Percentiles rank a stretch among this genome's conserved stretches.
Conservation (phyloP, 2,113 vertebrate species). For the Odontophorus gujanensis region DNA sequence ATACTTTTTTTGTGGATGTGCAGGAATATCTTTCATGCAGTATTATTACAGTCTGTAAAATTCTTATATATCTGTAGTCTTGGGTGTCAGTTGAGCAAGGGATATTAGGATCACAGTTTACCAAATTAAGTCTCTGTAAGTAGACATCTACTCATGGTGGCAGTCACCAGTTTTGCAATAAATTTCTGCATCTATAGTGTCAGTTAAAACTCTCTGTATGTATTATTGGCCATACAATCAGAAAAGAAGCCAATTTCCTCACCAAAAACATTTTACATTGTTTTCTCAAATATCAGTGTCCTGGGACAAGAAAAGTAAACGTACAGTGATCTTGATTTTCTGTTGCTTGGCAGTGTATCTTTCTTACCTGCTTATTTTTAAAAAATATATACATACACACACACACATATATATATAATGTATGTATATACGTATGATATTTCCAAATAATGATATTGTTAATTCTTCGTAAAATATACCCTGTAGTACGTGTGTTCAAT, state of each 20-base stretch:
- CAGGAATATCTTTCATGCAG: background rate
- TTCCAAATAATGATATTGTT: background rate
- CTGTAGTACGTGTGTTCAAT: background rate
- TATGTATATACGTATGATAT: background rate
- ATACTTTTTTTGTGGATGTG: background rate
- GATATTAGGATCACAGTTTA: background rate
- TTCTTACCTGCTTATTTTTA: background rate
- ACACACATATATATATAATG: too few relatives aligned
- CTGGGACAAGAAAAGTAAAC: background rate
- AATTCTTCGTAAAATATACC: background rate
- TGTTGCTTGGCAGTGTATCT: background rate
- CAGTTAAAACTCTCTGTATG: rapidly evolving
- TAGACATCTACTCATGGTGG: background rate
- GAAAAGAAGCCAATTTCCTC: background rate
- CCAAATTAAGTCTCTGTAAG: background rate
- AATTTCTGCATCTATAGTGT: background rate
- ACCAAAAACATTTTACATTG: background rate
- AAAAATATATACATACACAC: too few relatives aligned
- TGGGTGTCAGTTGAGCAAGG: background rate
- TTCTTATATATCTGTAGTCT: background rate
- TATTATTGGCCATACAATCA: background rate
- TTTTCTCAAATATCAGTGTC: background rate
- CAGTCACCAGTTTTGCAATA: background rate
- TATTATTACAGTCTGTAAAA: background rate
- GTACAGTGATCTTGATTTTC: background rate